Percentiles rank a stretch among this genome's conserved stretches.
phyloP scores from a whole-genome alignment of 2,888 invertebrate genomes.

The Pardosa pseudoannulata region DNA sequence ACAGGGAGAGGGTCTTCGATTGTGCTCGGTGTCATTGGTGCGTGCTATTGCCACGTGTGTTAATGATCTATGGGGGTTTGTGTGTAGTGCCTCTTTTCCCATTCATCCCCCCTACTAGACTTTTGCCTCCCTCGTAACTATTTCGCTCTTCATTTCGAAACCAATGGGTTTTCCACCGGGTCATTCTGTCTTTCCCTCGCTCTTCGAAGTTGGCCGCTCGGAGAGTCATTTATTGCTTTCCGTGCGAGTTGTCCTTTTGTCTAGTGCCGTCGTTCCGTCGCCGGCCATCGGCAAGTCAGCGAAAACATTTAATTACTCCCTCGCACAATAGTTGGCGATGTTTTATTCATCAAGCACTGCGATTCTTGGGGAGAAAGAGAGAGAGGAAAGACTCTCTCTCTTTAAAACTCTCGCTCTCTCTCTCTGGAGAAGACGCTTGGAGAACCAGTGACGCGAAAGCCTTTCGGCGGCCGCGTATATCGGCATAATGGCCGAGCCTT shows the following conservation, averaged over 20 bases:
- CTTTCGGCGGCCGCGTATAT: not conserved
- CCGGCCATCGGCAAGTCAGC: conserved; percentile 71
- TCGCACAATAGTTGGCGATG: conserved; percentile 63
- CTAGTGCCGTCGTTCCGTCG: conserved; percentile 58
- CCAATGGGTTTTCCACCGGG: conserved; percentile 52
- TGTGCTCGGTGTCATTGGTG: conserved; percentile 64
- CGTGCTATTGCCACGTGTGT: conserved; percentile 65
- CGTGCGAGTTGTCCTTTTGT: conserved; percentile 69
- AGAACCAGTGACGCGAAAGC: conserved; percentile 32
- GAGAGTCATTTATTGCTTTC: conserved; percentile 68
- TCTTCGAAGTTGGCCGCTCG: conserved; percentile 32
- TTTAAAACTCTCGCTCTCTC: conserved; percentile 16
- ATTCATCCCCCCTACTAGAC: conserved; percentile 13
- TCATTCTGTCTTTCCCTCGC: conserved; percentile 41
- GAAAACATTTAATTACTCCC: conserved; percentile 72
- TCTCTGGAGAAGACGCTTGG: not conserved
- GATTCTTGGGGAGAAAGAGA: not conserved
- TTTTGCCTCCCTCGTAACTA: not conserved
- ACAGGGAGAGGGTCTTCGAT: conserved; percentile 49
- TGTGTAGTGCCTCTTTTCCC: conserved; percentile 22
- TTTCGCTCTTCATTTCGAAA: conserved; percentile 31
- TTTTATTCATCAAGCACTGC: conserved; percentile 64
- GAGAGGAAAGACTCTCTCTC: not conserved
- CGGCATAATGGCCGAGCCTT: conserved; percentile 29
- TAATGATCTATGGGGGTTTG: conserved; percentile 68